Evolutionary conservation across 2,113 vertebrate genomes (phyloP), one percentile per base, ranked within the genome.

Genomic region (Gopherus evgoodei): DNA sequence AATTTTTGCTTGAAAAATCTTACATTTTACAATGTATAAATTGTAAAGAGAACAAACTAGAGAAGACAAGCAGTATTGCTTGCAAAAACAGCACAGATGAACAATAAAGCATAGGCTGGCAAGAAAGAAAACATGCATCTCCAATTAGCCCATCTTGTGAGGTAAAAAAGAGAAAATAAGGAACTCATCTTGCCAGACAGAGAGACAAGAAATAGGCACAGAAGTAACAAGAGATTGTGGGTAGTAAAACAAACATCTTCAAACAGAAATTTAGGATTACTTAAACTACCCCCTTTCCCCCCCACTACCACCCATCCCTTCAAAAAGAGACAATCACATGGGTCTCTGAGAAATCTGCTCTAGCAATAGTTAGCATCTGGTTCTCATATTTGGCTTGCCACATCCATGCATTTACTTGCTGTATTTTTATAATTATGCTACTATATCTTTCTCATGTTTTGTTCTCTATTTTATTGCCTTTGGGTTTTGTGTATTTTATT

Each of bases 81-180:
- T 93, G 94, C 91, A 88, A 95, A 91, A 92, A 56, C 69, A n/a
- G 84, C 80, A 81, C 24, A 84, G 69, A 25, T 92, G 83, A 93
- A 84, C 11, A 93, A 94, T 52, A 91, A 96, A 94, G 57, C 83
- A 53, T 7, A 79, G 89, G 86, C 84, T 93, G 90, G 81, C 57
- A 92, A 0, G 0, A 75, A 85, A 87, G 80, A 92, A 95, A 96
- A 94, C n/a, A 87, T 75, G 62, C 50, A 87, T 87, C 50, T 50
- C 53, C 12, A 6, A 31, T 76, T 88, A 92, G 80, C 31, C n/a
- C n/a, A 13, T 54, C 69, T 24, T 69, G 65, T 76, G 0, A 0
- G 50, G 85, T 21, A 75, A 79, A 83, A 79, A 81, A 3, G 35
- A 2, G 25, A 5, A 62, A 75, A 50, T 87, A 88, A 91, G 35